A percentile compares a stretch with the other conserved stretches of the same genome.
Conservation (phyloP, 2,113 vertebrate species). For the Rhabdornis inornatus region DNA sequence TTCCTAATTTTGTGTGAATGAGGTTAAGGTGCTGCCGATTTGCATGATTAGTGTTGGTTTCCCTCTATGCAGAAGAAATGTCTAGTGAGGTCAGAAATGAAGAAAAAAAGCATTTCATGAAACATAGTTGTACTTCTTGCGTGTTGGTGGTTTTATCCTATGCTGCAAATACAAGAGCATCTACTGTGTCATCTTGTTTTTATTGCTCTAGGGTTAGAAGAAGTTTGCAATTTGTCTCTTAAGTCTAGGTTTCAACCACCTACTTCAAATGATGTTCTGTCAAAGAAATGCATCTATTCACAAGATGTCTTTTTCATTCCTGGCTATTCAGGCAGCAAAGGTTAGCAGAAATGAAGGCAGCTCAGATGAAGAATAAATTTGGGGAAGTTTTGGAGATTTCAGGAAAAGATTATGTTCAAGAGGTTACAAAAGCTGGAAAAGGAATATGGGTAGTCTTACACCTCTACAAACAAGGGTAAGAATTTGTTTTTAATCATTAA, state of each 20-base stretch:
- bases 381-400: constrained; percentile 91
- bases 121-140: background rate
- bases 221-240: background rate
- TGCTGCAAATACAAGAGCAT: background rate
- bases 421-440: constrained; percentile 91
- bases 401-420: constrained; percentile 91
- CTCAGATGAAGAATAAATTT: constrained; percentile 86
- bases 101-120: no score
- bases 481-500: background rate
- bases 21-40: background rate
- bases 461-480: constrained; percentile 95
- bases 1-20: background rate
- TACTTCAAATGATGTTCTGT: background rate
- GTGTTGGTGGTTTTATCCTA: background rate
- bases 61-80: background rate
- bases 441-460: constrained; percentile 93
- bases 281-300: background rate
- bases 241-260: background rate
- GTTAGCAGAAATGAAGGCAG: constrained; percentile 90
- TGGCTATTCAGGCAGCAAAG: constrained; percentile 81
- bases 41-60: background rate
- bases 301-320: background rate
- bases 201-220: background rate
- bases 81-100: background rate
- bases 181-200: background rate